Evolutionary conservation across 1,140 invertebrate species (phyloP), one percentile per base, ranked within the genome.

Genomic region (Calephelis virginiensis): DNA sequence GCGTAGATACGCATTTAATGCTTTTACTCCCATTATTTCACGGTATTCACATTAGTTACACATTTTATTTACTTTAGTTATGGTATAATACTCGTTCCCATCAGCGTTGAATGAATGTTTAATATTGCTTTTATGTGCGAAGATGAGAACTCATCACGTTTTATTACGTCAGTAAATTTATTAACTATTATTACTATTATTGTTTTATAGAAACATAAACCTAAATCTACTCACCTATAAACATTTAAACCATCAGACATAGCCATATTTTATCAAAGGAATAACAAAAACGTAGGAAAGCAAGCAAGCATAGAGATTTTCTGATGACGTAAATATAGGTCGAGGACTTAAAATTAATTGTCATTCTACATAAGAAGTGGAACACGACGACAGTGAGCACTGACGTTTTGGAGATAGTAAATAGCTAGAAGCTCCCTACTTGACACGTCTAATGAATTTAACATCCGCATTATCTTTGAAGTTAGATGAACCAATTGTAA

Each of bases 11-110:
- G 69, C 63, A 70, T 67, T 64, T 67, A 68, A 69, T 68, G 66
- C 46, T 61, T 72, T 68, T 66, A 76, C 79, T 77, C 76, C 77
- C 81, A 75, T 84, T 77, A 84, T 81, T 84, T 84, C 71, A 71
- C 72, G 73, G 70, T 74, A 80, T 82, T 78, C 72, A 78, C 73
- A 68, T 69, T 67, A 71, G 68, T 66, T 66, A 68, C 72, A 72
- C 67, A 68, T 69, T 75, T 75, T 76, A 76, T 82, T 81, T 80
- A 77, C 60, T 70, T 72, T 66, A 64, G 60, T 64, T 17, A 56
- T 56, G 43, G 65, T 61, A 64, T 37, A 65, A 59, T 59, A 59
- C 53, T 59, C 12, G 53, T 59, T 59, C 53, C 53, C 53, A 59
- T 37, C 53, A 37, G 17, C 28, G 53, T 59, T 37, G 53, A 11